A percentile compares a stretch with the other conserved stretches of the same genome.
Conservation (phyloP, 2,888 invertebrate genomes). For the Phortica magna region DNA sequence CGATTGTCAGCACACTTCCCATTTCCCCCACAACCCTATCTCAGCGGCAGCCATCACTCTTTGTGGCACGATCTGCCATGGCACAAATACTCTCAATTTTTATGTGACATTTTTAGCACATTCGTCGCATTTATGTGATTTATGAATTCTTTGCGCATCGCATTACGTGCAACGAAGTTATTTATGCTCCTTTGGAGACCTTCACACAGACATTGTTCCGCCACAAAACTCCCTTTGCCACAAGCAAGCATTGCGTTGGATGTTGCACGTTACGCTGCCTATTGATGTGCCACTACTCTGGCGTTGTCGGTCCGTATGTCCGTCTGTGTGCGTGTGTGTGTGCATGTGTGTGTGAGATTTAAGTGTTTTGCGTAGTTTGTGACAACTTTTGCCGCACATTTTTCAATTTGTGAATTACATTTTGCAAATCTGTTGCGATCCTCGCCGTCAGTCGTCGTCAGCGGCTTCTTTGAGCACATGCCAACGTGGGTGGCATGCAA, state of each 20-base stretch:
- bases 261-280: neutral
- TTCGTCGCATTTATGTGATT: slow-evolving; percentile 45
- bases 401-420: slow-evolving; percentile 66
- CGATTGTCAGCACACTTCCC: neutral
- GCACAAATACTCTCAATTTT: slow-evolving; percentile 12
- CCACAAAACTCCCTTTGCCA: neutral
- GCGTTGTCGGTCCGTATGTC: neutral
- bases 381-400: slow-evolving; percentile 68
- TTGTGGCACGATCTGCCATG: slow-evolving; percentile 17
- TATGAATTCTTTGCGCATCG: slow-evolving; percentile 40
- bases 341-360: slow-evolving; percentile 23
- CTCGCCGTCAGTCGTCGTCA: slow-evolving; percentile 32
- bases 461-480: slow-evolving; percentile 61
- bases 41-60: neutral
- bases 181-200: neutral
- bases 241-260: neutral
- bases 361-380: slow-evolving; percentile 66
- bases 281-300: neutral
- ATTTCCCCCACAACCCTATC: neutral
- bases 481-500: slow-evolving; percentile 61
- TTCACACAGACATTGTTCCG: neutral
- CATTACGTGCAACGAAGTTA: slow-evolving; percentile 16
- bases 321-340: neutral
- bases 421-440: slow-evolving; percentile 65
- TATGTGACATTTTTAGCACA: slow-evolving; percentile 33